These are phyloP conservation scores for Myotis planiceps DNA, from an alignment of 2,797 vertebrate genomes.

Conservation along the genomic window DNA sequence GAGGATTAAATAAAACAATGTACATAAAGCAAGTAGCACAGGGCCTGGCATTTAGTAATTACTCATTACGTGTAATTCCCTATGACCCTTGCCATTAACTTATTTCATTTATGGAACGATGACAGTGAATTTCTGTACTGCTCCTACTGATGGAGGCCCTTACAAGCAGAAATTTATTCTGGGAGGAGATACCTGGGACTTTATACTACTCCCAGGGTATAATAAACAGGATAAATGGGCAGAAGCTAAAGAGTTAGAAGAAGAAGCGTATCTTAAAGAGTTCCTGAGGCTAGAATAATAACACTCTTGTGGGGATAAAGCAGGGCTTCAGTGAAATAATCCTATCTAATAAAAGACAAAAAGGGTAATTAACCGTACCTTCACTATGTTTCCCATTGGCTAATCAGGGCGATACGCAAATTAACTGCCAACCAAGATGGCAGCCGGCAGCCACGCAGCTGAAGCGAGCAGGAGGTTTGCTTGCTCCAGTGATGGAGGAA, in stretches of 20 bases:
- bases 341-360: too few relatives aligned
- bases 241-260: not conserved
- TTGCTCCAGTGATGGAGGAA: too few relatives aligned
- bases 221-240: not conserved
- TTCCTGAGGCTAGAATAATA: not conserved
- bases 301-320: not conserved
- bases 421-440: too few relatives aligned
- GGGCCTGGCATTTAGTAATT: not conserved
- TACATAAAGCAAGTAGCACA: not conserved
- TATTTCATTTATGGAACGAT: not conserved
- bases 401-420: too few relatives aligned
- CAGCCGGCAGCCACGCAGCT: too few relatives aligned
- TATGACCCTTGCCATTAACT: not conserved
- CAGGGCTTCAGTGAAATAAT: not conserved
- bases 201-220: not conserved
- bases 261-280: not conserved
- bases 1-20: slow-evolving; percentile 1
- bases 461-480: too few relatives aligned
- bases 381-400: too few relatives aligned
- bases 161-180: not conserved
- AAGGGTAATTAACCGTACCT: too few relatives aligned
- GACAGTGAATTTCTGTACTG: not conserved
- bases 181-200: not conserved
- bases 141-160: not conserved
- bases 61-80: not conserved